phyloP scores from a whole-genome alignment of 2,888 invertebrate genomes.

The Cheilosia impressa region DNA sequence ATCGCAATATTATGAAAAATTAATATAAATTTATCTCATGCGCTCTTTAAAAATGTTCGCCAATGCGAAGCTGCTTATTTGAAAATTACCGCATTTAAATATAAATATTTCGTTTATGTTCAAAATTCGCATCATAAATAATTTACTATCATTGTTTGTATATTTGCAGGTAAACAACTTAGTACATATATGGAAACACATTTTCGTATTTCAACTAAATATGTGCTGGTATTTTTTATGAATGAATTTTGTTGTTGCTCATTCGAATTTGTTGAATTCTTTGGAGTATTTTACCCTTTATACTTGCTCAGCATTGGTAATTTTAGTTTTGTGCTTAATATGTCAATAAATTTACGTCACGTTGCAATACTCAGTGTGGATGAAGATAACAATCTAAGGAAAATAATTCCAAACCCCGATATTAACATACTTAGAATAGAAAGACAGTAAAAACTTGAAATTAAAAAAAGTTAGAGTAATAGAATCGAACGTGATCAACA shows the following conservation, averaged over 20 bases:
- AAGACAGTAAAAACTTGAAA: neutral
- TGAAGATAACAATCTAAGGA: neutral
- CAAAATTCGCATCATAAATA: neutral
- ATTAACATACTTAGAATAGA: neutral
- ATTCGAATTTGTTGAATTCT: slow-evolving; percentile 36
- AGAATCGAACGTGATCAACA: slow-evolving; percentile 12
- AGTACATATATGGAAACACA: neutral
- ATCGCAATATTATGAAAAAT: too few species aligned
- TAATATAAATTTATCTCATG: too few species aligned
- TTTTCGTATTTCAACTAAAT: too few species aligned
- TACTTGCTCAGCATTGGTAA: slow-evolving; percentile 18
- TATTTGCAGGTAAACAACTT: neutral
- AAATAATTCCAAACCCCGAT: neutral
- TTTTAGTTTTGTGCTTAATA: neutral
- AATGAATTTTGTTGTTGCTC: slow-evolving; percentile 10
- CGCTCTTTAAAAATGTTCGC: too few species aligned
- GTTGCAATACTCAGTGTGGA: neutral
- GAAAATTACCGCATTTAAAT: neutral
- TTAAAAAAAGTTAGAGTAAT: neutral
- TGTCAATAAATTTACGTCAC: neutral
- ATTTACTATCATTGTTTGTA: neutral
- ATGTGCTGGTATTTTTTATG: neutral
- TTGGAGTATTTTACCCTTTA: slow-evolving; percentile 31
- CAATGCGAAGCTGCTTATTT: too few species aligned
- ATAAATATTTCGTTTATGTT: neutral